phyloP scores from a whole-genome alignment of 2,797 vertebrate genomes.

The Phaenicophaeus curvirostris region DNA sequence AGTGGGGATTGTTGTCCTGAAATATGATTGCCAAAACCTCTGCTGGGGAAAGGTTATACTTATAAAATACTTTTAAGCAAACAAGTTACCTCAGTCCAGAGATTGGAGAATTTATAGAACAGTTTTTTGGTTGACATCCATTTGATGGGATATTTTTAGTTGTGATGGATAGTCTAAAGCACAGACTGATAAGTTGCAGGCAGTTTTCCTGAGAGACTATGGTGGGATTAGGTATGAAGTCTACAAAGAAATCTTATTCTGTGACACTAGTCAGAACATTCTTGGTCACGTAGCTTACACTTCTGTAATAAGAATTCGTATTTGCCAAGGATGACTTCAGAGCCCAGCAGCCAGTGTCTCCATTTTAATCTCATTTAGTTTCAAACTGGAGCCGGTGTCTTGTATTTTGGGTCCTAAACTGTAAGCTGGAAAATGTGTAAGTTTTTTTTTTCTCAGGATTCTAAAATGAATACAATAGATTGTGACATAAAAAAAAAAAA shows the following conservation, averaged over 20 bases:
- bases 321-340: conserved; percentile 2
- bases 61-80: not conserved
- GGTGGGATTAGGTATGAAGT: not conserved
- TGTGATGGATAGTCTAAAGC: not conserved
- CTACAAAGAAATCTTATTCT: not conserved
- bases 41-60: not conserved
- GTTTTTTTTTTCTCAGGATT: not conserved
- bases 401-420: not conserved
- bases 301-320: not conserved
- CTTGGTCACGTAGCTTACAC: not conserved
- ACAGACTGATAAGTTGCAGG: not conserved
- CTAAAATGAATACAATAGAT: not conserved
- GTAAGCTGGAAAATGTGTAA: rapidly evolving
- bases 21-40: not conserved
- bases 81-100: not conserved
- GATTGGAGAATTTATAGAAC: not conserved
- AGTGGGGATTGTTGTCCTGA: not conserved
- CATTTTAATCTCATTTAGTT: not conserved
- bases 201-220: not conserved
- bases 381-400: not conserved
- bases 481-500: not conserved
- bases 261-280: not conserved
- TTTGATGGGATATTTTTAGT: not conserved
- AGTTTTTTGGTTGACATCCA: not conserved
- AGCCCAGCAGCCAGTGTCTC: not conserved